Evolutionary conservation across 2,113 vertebrate species (phyloP), one percentile per base, ranked within the genome.

Genomic region (Toxotes jaculatrix): DNA sequence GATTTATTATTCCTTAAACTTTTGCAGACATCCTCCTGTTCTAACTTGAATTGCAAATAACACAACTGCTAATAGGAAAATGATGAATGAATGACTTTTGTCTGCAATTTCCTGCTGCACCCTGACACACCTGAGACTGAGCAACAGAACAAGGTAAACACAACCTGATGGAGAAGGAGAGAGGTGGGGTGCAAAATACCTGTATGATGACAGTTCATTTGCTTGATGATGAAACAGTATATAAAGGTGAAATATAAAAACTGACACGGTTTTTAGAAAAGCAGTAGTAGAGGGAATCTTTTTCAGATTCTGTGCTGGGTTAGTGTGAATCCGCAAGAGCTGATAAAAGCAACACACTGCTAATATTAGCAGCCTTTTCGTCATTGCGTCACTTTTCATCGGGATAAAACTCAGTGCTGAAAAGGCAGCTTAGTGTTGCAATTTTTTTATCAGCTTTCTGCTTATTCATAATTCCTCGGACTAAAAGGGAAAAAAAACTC

Each of bases 81-180:
- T 43, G 5, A 4, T 49, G 4, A 34, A 69, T 73, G 23, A 63
- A 40, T 79, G 7, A 34, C 47, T 40, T 57, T 43, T 8, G 88
- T 65, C 51, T 68, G 66, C 72, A 68, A 57, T 78, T 53, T 59
- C 71, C 72, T 77, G 77, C 81, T 81, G 70, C 84, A 59, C 88
- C 86, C 51, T 73, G 82, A 80, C 89, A 89, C 90, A 88, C 86
- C 85, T 84, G 79, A 61, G 31, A 34, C 86, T 91, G 72, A 75
- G 90, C 75, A 91, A 92, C 42, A 71, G 63, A 67, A n/a, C 80
- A 85, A 84, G 47, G 55, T 17, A 68, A 79, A 73, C 38, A 84
- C 49, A 76, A 36, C 42, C 55, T 21, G 55, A 55, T 16, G 19
- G 31, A 65, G 10, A 43, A 51, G 36, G 8, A 65, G 11, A 74